A percentile compares a stretch with the other conserved stretches of the same genome.
These are phyloP conservation scores for Caenorhabditis sp. DNA, from an alignment of 2,888 invertebrate species.

Conservation along the genomic window DNA sequence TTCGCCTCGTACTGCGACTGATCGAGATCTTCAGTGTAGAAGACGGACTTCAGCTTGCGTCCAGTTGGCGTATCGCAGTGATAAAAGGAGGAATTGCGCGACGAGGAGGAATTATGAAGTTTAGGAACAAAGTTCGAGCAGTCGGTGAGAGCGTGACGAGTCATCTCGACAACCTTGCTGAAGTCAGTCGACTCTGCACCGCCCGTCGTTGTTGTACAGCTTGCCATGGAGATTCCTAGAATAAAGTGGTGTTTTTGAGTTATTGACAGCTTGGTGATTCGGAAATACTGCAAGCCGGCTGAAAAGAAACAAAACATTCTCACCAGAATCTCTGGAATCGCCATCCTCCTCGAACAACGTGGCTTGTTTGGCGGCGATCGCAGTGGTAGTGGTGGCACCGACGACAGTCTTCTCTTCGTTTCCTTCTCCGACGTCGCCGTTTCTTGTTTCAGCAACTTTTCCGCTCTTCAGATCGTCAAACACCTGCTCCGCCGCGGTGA, in stretches of 20 bases:
- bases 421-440: slow-evolving; percentile 1
- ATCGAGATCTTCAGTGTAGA: slow-evolving; percentile 30
- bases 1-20: slow-evolving; percentile 45
- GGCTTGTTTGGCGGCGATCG: not conserved
- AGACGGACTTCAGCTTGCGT: slow-evolving; percentile 34
- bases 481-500: slow-evolving; percentile 22
- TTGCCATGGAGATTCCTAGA: slow-evolving; percentile 48
- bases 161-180: slow-evolving; percentile 21
- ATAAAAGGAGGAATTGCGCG: slow-evolving; percentile 46
- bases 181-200: slow-evolving; percentile 8
- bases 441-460: slow-evolving; percentile 6
- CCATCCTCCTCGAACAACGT: slow-evolving; percentile 51
- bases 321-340: slow-evolving; percentile 61
- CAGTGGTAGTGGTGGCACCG: not conserved
- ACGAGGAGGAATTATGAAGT: slow-evolving; percentile 44
- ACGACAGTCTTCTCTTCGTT: not conserved
- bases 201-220: not conserved
- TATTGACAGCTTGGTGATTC: too few relatives aligned
- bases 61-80: slow-evolving; percentile 57
- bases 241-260: too few relatives aligned
- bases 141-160: slow-evolving; percentile 43
- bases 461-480: slow-evolving; percentile 15
- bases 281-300: too few relatives aligned
- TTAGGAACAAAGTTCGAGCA: slow-evolving; percentile 58
- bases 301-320: too few relatives aligned